Base-by-base conservation (phyloP, 2,797 vertebrate species). In the Sciaenops ocellatus region DNA sequence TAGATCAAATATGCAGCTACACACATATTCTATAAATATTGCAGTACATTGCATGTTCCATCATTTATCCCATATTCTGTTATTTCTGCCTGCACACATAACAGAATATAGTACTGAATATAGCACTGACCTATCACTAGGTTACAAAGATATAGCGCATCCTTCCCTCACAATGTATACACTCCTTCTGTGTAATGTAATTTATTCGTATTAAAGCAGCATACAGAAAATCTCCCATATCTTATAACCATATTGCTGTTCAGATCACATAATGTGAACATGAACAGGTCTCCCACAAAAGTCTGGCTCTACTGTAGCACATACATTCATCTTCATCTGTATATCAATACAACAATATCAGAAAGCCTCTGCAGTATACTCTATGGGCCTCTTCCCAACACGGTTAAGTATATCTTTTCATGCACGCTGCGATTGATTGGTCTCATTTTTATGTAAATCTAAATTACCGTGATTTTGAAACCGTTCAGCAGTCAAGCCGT, bases 11-110 rank as follows among this genome's bases (percentile, higher is more conserved):
- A 65, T 69, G 54, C 41, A 70, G 42, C 50, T 26, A 11, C 28
- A 73, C 55, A 70, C 60, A 73, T 1, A 67, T 42, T 57, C 44
- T 71, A 15, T 76, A 44, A 68, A 79, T 61, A 68, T 50, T 59
- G 54, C 52, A 46, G 12, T 13, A 5, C n/a, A 51, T n/a, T 47
- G 59, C 34, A 76, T 42, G 30, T 62, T 47, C 34, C 20, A 48
- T 52, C 63, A 55, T 12, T 41, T 48, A 30, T 62, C 5, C 56
- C 24, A 46, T 69, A 34, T 57, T 42, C 16, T 55, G 46, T 63
- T 41, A 1, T 18, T 34, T 70, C 48, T 20, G 26, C 8, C 64
- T 22, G 38, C 34, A 16, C 34, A 34, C 34, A 1, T 34, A 34
- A 7, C 1, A 2, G 34, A 38, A 38, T 38, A 30, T 30, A 30